phyloP scores from a whole-genome alignment of 2,797 vertebrate species.

The Labeo calbasu region DNA sequence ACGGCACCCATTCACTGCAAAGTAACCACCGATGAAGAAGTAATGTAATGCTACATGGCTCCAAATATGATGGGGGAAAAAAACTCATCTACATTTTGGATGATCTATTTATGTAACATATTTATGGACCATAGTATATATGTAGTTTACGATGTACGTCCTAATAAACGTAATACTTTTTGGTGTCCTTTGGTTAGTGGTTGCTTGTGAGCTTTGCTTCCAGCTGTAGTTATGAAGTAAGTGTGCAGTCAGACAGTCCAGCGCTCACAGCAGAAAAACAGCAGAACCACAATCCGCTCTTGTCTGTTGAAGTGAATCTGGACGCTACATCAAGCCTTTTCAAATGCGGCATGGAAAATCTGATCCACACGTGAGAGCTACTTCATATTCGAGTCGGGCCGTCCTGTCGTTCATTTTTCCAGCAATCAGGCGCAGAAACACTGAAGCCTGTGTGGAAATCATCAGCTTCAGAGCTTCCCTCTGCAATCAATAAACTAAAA shows the following conservation, averaged over 20 bases:
- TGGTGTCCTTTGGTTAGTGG: background rate
- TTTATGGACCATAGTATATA: background rate
- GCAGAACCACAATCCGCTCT: slow-evolving; percentile 21
- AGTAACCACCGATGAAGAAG: background rate
- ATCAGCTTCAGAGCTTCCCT: background rate
- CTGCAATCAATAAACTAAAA: slow-evolving; percentile 13
- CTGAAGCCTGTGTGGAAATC: slow-evolving; percentile 11
- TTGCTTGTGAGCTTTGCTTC: background rate
- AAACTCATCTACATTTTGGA: background rate
- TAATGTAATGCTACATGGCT: background rate
- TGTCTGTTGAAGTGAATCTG: slow-evolving; percentile 2
- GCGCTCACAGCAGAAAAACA: background rate
- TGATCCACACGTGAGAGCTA: slow-evolving; percentile 24
- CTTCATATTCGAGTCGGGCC: slow-evolving; percentile 7
- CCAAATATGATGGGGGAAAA: background rate
- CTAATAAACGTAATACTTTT: background rate
- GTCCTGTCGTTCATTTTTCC: background rate
- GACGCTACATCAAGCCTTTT: slow-evolving; percentile 7
- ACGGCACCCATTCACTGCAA: background rate
- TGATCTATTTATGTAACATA: background rate
- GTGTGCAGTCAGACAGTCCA: slow-evolving; percentile 9
- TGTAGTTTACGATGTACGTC: background rate
- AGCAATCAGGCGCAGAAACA: background rate
- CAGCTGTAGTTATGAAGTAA: slow-evolving; percentile 1
- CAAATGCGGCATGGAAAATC: slow-evolving; percentile 22